Base-by-base conservation (phyloP, 2,797 vertebrate species). In the Gastrophryne carolinensis region DNA sequence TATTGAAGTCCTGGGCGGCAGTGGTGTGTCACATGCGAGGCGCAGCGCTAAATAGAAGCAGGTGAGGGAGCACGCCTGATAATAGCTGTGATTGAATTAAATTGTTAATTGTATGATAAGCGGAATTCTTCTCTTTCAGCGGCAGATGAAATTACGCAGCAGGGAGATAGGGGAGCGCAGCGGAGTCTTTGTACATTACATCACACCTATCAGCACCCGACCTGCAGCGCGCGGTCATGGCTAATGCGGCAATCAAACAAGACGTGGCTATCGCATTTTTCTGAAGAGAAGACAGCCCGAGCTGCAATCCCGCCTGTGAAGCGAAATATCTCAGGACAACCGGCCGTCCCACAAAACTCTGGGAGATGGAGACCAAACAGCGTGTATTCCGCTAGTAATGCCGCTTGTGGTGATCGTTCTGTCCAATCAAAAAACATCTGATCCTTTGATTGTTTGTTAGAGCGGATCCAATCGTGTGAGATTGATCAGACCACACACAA, bases 51-150 rank as follows among this genome's bases (percentile, higher is more conserved):
- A n/a, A n/a, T n/a, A n/a, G n/a, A n/a, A n/a, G 68, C 65, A 73
- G 64, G 62, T 75, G 72, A 78, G 34, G 75, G 61, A 41, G 5
- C 17, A 53, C 79, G 29, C 17, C 44, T 72, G 58, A 53, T 39
- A 81, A 76, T 27, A 72, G 62, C 47, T 81, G 53, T 11, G 0
- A n/a, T 81, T 78, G 68, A 81, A 78, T 26, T 56, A 23, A 80
- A 17, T 81, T 39, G 49, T 47, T 73, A 63, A 79, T 77, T 65
- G 49, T 81, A 4, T 30, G 27, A 74, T 49, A 73, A 23, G 60
- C 35, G 19, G 26, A 17, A 49, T 77, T 12, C 54, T 81, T 11
- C 1, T 53, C 32, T 72, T 80, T 26, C 39, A 74, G 67, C 72
- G 19, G 17, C 24, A 37, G 21, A 68, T 75, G 50, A 68, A 68